These are phyloP conservation scores for Eupithecia vulgata DNA, from an alignment of 2,888 invertebrate genomes.

Conservation along the genomic window DNA sequence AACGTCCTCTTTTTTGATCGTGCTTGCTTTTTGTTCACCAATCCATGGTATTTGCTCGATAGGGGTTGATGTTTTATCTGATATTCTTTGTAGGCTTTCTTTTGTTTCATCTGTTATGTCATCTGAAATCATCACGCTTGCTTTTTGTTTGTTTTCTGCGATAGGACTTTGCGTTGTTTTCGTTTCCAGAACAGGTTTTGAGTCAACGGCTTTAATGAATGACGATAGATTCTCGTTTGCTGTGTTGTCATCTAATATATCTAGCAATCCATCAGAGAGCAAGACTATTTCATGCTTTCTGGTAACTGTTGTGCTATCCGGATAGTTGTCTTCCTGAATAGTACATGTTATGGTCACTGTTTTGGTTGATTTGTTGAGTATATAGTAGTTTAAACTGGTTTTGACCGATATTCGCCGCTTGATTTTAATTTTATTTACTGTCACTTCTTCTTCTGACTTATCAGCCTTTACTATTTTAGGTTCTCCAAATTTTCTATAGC, in stretches of 20 bases:
- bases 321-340: not conserved
- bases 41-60: conserved; percentile 1
- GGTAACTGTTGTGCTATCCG: not conserved
- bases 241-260: not conserved
- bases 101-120: not conserved
- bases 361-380: not conserved
- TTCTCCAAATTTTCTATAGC: conserved; percentile 5
- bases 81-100: not conserved
- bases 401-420: not conserved
- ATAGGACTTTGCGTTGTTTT: not conserved
- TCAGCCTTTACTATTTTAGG: not conserved
- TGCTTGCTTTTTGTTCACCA: conserved; percentile 17
- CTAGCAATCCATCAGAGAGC: not conserved
- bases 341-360: not conserved
- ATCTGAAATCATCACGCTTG: not conserved
- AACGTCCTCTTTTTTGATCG: conserved; percentile 12
- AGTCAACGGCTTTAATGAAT: not conserved
- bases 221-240: not conserved
- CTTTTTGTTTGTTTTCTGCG: not conserved
- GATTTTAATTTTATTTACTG: not conserved
- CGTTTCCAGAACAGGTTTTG: not conserved
- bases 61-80: conserved; percentile 10
- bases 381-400: not conserved
- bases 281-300: not conserved
- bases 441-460: not conserved